phyloP scores from a whole-genome alignment of 2,797 vertebrate genomes.

The Podarcis lilfordi region DNA sequence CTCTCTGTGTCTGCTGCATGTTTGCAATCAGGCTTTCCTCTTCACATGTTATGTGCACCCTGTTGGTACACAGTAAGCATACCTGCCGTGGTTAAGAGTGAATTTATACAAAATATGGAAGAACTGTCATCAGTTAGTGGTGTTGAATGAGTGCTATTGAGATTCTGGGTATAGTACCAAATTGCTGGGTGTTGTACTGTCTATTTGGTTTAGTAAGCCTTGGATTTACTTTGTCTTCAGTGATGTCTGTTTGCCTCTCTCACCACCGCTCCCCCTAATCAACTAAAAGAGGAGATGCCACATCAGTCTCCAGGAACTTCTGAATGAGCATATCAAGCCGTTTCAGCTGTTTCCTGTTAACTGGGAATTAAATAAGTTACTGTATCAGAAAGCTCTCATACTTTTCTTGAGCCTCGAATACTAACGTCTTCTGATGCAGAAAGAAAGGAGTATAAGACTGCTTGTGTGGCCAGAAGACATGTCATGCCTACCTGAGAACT shows the following conservation, averaged over 20 bases:
- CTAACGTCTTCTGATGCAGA: not conserved
- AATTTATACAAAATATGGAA: not conserved
- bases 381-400: not conserved
- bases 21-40: no score
- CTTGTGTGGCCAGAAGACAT: not conserved
- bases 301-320: not conserved
- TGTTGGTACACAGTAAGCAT: not conserved
- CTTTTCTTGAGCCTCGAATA: slow-evolving; percentile 1
- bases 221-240: not conserved
- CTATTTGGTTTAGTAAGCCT: not conserved
- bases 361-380: not conserved
- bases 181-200: not conserved
- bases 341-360: not conserved
- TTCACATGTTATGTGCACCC: not conserved
- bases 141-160: not conserved
- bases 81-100: not conserved
- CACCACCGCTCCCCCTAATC: not conserved
- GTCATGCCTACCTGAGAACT: not conserved
- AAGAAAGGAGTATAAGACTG: not conserved
- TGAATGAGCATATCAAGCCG: not conserved
- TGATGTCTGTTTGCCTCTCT: not conserved
- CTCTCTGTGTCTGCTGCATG: not conserved
- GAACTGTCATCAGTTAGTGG: not conserved
- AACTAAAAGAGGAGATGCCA: slow-evolving; percentile 1
- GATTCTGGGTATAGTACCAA: not conserved